Conservation (phyloP, 2,797 vertebrate species). For the Denticeps clupeoides region DNA sequence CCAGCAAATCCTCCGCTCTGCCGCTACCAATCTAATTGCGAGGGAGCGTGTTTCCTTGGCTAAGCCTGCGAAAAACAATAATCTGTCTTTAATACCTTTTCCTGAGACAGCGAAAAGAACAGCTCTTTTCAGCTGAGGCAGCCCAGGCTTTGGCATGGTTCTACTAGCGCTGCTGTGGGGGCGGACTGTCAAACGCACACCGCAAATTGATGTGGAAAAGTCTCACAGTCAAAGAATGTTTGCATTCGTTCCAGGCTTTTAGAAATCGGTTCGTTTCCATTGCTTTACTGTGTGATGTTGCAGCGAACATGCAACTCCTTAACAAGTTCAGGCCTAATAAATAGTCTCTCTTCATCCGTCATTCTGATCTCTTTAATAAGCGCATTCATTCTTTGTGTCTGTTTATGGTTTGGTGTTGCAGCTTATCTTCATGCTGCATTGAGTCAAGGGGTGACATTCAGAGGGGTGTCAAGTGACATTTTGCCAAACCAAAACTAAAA, state of each 20-base stretch:
- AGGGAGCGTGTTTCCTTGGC: constrained; percentile 10
- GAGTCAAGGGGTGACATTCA: too few relatives aligned
- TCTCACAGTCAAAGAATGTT: constrained; percentile 9
- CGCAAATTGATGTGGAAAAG: constrained; percentile 18
- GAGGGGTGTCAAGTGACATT: too few relatives aligned
- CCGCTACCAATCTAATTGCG: constrained; percentile 4
- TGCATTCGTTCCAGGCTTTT: constrained; percentile 10
- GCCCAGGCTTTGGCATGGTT: constrained; percentile 8
- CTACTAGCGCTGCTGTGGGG: constrained; percentile 16
- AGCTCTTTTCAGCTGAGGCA: constrained; percentile 13
- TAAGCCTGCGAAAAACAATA: constrained; percentile 24
- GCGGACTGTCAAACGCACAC: constrained; percentile 18
- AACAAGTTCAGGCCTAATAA: too few relatives aligned
- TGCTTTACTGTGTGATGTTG: constrained; percentile 1
- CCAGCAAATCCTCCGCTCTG: constrained; percentile 5
- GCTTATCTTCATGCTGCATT: too few relatives aligned
- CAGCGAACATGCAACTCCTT: too few relatives aligned
- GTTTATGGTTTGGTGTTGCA: too few relatives aligned
- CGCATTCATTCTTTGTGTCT: too few relatives aligned
- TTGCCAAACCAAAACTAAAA: too few relatives aligned
- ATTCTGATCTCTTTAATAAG: too few relatives aligned
- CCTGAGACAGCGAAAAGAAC: constrained; percentile 11
- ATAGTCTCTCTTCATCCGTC: too few relatives aligned
- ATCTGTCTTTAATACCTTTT: constrained; percentile 24
- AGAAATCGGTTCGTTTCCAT: constrained; percentile 15